Evolutionary conservation across 2,888 invertebrate genomes (phyloP), one percentile per base, ranked within the genome.

Genomic region (Caenorhabditis sp.): DNA sequence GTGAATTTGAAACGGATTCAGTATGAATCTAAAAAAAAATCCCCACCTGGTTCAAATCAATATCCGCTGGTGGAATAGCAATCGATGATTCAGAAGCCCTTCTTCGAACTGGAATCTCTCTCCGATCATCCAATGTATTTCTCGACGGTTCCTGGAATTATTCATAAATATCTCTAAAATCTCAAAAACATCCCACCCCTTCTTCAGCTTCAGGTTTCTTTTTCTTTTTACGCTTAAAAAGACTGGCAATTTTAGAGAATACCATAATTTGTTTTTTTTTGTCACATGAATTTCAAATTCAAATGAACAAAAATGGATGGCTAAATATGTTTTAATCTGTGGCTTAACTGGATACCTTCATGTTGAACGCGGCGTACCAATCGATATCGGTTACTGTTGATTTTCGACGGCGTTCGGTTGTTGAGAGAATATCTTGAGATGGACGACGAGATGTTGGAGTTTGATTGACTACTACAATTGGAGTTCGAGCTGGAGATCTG

Each of bases 301-400:
- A n/a, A n/a, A 23, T 23, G 14, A 43, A 49, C 23, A 62, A 27
- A 38, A 66, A 63, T 56, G 27, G 26, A 4, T 17, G 60, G 64
- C 57, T n/a, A 58, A 62, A 66, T 62, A 62, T 70, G 62, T 66
- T 20, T 23, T 53, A 38, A 70, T 65, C 52, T 52, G 52, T 52
- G 3, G 8, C 1, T 20, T 4, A 50, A n/a, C 66, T 59, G 54
- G 20, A 63, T 3, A 69, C 80, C 59, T 80, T 80, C 80, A 80
- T 80, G 54, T 77, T 76, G 67, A 80, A 80, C 58, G 80, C 80
- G 4, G 80, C 80, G 52, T 77, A 77, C 80, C 80, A 80, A 67
- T 80, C 80, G 49, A 80, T 80, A 64, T 80, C 80, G 26, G 77
- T 80, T 27, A 80, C 76, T 31, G 80, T 80, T 64, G 73, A 76